Percentiles rank a stretch among this genome's conserved stretches.
Conservation (phyloP, 2,797 vertebrate species). For the Euphonia xanthogaster region DNA sequence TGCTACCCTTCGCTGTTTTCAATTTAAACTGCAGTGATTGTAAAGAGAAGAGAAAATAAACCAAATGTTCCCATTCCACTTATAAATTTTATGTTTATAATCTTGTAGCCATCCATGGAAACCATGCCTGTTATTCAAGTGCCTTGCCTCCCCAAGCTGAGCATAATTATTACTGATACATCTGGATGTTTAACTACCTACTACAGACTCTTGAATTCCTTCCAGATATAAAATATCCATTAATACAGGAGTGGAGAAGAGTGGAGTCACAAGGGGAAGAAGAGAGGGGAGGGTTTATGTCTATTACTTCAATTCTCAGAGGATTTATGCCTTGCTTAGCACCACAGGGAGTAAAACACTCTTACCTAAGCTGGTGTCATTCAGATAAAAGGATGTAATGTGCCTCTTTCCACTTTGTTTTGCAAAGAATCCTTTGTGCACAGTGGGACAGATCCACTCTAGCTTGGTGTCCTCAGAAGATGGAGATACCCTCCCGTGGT, state of each 20-base stretch:
- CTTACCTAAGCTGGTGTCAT: conserved; percentile 32
- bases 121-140: conserved; percentile 71
- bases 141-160: conserved; percentile 63
- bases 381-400: background rate
- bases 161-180: conserved; percentile 75
- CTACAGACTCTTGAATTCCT: conserved; percentile 69
- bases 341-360: conserved; percentile 30
- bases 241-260: conserved; percentile 56
- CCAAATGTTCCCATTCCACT: conserved; percentile 76
- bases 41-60: conserved; percentile 77
- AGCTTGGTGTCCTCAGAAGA: background rate
- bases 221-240: conserved; percentile 69
- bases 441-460: background rate
- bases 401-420: background rate
- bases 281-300: conserved; percentile 31
- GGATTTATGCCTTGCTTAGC: conserved; percentile 61
- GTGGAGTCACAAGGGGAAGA: conserved; percentile 50
- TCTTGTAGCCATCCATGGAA: conserved; percentile 77
- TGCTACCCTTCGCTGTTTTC: conserved; percentile 75
- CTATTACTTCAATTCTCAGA: conserved; percentile 45
- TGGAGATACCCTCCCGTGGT: background rate
- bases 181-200: conserved; percentile 73
- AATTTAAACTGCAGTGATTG: conserved; percentile 74
- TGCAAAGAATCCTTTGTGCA: background rate
- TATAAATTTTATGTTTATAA: conserved; percentile 78